Evolutionary conservation across 2,888 invertebrate species (phyloP).

Genomic region (Drosophila robusta): DNA sequence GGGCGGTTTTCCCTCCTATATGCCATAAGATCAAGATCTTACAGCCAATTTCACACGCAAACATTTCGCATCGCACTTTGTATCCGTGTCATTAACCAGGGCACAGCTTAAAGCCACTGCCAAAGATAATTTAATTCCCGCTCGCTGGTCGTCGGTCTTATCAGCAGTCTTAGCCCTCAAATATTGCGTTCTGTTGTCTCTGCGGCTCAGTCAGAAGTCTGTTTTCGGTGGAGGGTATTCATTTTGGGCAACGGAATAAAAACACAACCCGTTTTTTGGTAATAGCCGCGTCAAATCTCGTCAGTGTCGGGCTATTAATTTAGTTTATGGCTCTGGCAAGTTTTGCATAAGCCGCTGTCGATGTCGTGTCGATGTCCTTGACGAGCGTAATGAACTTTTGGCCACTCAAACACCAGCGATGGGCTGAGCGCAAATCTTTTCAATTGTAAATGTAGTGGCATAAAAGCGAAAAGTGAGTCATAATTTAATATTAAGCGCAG

Average conservation of each 20-base stretch:
- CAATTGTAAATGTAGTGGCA: slow-evolving; percentile 48
- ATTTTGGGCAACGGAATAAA: slow-evolving; percentile 33
- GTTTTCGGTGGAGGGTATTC: slow-evolving; percentile 22
- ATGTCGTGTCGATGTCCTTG: slow-evolving; percentile 47
- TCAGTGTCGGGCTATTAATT: slow-evolving; percentile 52
- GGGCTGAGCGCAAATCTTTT: slow-evolving; percentile 41
- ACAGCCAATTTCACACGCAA: slow-evolving; percentile 26
- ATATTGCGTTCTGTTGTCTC: slow-evolving; percentile 5
- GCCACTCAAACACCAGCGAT: slow-evolving; percentile 22
- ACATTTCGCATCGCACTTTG: slow-evolving; percentile 4
- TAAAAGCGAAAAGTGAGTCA: slow-evolving; percentile 57
- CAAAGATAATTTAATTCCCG: slow-evolving; percentile 33
- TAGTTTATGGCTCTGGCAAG: slow-evolving; percentile 52
- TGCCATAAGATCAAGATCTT: slow-evolving; percentile 15
- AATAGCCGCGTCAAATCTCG: slow-evolving; percentile 45
- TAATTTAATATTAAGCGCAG: slow-evolving; percentile 53
- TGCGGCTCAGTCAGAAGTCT: neutral
- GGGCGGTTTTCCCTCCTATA: neutral
- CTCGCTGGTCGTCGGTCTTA: slow-evolving; percentile 29
- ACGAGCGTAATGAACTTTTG: slow-evolving; percentile 58
- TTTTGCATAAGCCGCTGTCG: slow-evolving; percentile 41
- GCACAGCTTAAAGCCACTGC: slow-evolving; percentile 16
- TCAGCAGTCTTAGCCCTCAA: slow-evolving; percentile 8
- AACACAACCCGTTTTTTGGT: slow-evolving; percentile 45
- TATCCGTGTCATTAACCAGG: slow-evolving; percentile 18